Evolutionary conservation across 2,888 invertebrate species (phyloP).

Genomic region (Scaptomyza tumidula): DNA sequence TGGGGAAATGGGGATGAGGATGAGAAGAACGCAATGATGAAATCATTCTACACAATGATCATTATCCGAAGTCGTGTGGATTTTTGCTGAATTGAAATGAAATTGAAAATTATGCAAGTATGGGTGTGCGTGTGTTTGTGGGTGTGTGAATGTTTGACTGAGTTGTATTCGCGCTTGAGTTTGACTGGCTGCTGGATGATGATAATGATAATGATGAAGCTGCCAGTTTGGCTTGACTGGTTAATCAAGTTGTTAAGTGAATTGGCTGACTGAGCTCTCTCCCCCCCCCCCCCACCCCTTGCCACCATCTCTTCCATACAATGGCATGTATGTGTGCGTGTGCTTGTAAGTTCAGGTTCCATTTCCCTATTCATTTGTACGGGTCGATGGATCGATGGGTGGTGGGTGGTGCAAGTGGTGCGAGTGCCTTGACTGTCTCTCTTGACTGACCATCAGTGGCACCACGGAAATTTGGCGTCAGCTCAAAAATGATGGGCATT

Average conservation of each 20-base stretch:
- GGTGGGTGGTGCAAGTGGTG: neutral
- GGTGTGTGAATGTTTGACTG: conserved; percentile 18
- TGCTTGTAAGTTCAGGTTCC: neutral
- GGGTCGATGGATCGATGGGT: neutral
- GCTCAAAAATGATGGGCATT: conserved; percentile 6
- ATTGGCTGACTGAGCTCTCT: conserved; percentile 55
- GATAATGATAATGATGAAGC: conserved; percentile 54
- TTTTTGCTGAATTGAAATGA: conserved; percentile 77
- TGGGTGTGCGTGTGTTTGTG: conserved; percentile 23
- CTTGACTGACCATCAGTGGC: conserved; percentile 5
- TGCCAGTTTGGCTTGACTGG: conserved; percentile 38
- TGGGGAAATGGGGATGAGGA: neutral
- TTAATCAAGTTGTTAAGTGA: conserved; percentile 78
- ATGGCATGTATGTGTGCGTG: neutral
- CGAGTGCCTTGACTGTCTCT: neutral
- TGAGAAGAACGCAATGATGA: conserved; percentile 41
- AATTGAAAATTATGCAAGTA: conserved; percentile 75
- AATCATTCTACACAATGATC: conserved; percentile 36
- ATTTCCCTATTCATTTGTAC: neutral
- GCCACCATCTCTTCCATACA: neutral
- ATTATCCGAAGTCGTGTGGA: conserved; percentile 18
- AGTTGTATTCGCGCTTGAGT: conserved; percentile 17
- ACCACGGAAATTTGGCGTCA: conserved; percentile 5
- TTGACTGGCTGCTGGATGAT: neutral
- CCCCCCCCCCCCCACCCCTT: neutral